Evolutionary conservation across 2,888 invertebrate genomes (phyloP), one percentile per base, ranked within the genome.

Genomic region (Luffia ferchaultella): DNA sequence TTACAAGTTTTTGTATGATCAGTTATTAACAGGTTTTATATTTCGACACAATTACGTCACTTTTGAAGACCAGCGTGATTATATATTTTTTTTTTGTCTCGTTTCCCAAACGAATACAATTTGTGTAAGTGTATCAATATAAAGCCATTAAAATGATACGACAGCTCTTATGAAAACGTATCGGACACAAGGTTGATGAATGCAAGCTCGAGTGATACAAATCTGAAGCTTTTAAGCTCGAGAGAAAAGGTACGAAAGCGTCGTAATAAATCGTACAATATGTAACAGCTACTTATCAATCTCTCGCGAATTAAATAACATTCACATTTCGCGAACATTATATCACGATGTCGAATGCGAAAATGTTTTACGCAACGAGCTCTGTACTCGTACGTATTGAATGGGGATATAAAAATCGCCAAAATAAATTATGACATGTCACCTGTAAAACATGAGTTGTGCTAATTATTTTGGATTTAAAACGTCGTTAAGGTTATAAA

Each of bases 241-340:
- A 40, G 12, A 40, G 7, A 2, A 18, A 5, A 18, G 7, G 12
- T 18, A 18, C 7, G 18, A 45, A 45, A 18, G n/a, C 3, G 45
- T 16, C 3, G 41, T 15, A 42, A 50, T 50, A 45, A 50, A 50
- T 46, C 30, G 46, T 41, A 46, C 42, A 42, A 20, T 42, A 18
- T 46, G 46, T 42, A 50, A 42, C 46, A 20, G 50, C 20, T 42
- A 42, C 46, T 41, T 46, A 50, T 50, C 50, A 46, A 50, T 46
- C 50, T 46, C 42, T 20, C 20, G 20, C 40, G 50, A 50, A 46
- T 46, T 50, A 46, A 50, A 50, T 46, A 42, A 50, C n/a, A 30
- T 44, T 45, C 41, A 48, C 43, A 16, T 16, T 43, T 41, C 49
- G 42, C 42, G 42, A 42, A 49, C 42, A 43, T 49, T 49, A 49